Conservation (phyloP, 2,888 invertebrate genomes). For the Microplitis manilae region DNA sequence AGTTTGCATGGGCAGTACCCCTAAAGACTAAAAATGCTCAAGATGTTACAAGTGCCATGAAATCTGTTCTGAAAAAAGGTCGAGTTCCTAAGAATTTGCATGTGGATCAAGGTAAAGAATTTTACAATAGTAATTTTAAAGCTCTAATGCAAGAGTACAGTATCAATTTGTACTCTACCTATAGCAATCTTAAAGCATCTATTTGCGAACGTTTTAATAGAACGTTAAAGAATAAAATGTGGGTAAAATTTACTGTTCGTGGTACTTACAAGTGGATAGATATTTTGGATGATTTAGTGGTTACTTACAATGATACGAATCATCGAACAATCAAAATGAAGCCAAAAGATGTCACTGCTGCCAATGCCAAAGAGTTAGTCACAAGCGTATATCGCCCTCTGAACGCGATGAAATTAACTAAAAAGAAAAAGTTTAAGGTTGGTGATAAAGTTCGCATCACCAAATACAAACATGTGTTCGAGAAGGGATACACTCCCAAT, state of each 20-base stretch:
- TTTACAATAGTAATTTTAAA: slow-evolving; percentile 50
- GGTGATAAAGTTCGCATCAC: not conserved
- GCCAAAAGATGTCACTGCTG: not conserved
- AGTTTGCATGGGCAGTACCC: slow-evolving; percentile 47
- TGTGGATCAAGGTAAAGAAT: slow-evolving; percentile 52
- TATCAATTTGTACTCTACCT: slow-evolving; percentile 49
- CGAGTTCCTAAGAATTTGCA: slow-evolving; percentile 49
- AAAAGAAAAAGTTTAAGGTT: not conserved
- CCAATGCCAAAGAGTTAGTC: not conserved
- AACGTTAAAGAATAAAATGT: not conserved
- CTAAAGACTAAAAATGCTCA: slow-evolving; percentile 61
- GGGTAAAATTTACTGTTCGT: not conserved
- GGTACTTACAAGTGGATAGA: not conserved
- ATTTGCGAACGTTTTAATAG: not conserved
- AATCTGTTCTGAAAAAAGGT: slow-evolving; percentile 26
- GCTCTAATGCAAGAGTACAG: slow-evolving; percentile 36
- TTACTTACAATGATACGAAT: not conserved
- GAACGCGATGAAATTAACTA: not conserved
- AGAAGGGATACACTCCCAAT: slow-evolving; percentile 50
- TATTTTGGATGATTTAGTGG: not conserved
- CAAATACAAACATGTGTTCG: slow-evolving; percentile 32
- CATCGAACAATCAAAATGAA: not conserved
- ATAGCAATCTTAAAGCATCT: slow-evolving; percentile 54
- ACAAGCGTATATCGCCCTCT: not conserved
- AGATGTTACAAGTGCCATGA: slow-evolving; percentile 52